A percentile compares a stretch with the other conserved stretches of the same genome.
These are phyloP conservation scores for Antedon mediterranea DNA, from an alignment of 53 echinoderm and acorn worm species.

Conservation along the genomic window DNA sequence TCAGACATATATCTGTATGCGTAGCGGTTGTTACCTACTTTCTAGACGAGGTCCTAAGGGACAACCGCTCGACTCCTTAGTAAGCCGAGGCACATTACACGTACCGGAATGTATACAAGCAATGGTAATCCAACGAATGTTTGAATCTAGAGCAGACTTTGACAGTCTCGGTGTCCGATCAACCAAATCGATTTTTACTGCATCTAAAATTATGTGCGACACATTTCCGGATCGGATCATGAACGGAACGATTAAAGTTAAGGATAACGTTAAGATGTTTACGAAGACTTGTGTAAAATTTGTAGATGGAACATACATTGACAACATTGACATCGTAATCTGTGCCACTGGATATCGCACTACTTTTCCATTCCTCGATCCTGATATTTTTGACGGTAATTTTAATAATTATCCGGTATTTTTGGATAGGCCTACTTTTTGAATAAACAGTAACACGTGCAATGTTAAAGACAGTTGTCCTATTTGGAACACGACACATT, in stretches of 20 bases:
- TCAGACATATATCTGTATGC: background rate
- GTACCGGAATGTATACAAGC: background rate
- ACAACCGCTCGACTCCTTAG: background rate
- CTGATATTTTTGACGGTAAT: constrained; percentile 52
- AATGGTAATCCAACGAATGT: background rate
- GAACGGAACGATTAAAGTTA: constrained; percentile 57
- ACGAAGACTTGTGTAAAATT: constrained; percentile 58
- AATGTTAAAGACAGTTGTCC: too few relatives aligned
- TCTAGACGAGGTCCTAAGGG: background rate
- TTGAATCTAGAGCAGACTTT: background rate
- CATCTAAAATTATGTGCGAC: constrained; percentile 64
- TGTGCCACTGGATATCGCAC: constrained; percentile 85
- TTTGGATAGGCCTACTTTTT: too few relatives aligned
- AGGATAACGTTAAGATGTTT: constrained; percentile 49
- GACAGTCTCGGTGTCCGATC: background rate
- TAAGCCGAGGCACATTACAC: background rate
- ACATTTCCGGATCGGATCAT: constrained; percentile 54
- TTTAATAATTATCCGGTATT: too few relatives aligned
- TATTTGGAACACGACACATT: too few relatives aligned
- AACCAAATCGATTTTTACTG: background rate
- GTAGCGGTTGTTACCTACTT: background rate
- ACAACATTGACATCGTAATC: constrained; percentile 53
- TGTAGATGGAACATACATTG: constrained; percentile 46
- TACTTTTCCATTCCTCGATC: constrained; percentile 49
- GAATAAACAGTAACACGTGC: too few relatives aligned